Base-by-base conservation (phyloP, 2,113 vertebrate species). In the Lipotes vexillifer region DNA sequence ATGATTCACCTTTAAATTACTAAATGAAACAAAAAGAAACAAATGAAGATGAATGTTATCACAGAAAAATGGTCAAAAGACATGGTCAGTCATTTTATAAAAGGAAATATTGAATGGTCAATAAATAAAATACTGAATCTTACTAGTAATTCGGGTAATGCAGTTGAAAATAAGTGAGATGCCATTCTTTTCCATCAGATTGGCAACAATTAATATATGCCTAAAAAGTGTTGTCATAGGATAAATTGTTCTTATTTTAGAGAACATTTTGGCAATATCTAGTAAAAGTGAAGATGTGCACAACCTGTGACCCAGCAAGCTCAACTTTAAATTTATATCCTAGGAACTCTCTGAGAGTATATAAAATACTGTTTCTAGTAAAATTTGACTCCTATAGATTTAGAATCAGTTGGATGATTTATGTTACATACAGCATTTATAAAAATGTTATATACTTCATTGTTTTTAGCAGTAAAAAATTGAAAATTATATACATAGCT, bases 1-100 rank as follows among this genome's bases (percentile, higher is more conserved):
- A 86, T 77, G n/a, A 69, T 89, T 92, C 17, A 21, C 68, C 57
- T 93, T 95, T 49, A 97, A 81, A 81, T 93, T 85, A 96, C 27
- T 81, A 66, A 95, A 80, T 82, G 41, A 91, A 88, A 88, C 33
- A 27, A 66, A 57, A 88, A 71, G 12, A 85, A 95, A 80, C 31
- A 81, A 80, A 21, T 80, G 17, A 84, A 83, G 36, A 91, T 27
- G 96, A 95, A 65, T 68, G 20, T 95, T 92, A 71, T 5, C 33
- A 88, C 27, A 93, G 59, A 89, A 96, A 96, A 92, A 36, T 68
- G 41, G 65, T 31, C 71, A 85, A 95, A 63, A 52, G 63, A 92
- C 29, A 41, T 36, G 55, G 38, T 71, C 55, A 38, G 36, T 71
- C 41, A 95, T 86, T 94, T 97, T 31, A 61, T 92, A 68, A 90